These are phyloP conservation scores for Salvelinus fontinalis DNA, from an alignment of 2,113 vertebrate species.

Conservation along the genomic window DNA sequence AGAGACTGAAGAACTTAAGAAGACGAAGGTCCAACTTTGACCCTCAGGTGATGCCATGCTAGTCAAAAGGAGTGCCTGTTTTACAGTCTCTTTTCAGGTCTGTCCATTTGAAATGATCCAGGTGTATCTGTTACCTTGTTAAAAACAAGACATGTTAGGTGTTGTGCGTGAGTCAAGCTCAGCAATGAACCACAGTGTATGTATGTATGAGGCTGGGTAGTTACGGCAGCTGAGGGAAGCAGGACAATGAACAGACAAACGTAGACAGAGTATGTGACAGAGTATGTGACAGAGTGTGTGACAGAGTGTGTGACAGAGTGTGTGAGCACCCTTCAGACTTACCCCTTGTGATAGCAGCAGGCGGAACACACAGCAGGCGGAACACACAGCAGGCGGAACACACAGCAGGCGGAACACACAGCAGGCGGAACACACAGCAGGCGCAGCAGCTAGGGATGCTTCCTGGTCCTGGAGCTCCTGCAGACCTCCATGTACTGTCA, in stretches of 20 bases:
- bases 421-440: slow-evolving; percentile 37
- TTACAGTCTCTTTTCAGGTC: background rate
- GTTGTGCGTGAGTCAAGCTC: background rate
- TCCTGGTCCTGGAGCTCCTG: slow-evolving; percentile 15
- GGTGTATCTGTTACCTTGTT: too few relatives aligned
- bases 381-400: slow-evolving; percentile 42
- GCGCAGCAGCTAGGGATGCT: background rate
- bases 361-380: slow-evolving; percentile 40
- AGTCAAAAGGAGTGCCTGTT: background rate
- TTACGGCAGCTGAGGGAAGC: background rate
- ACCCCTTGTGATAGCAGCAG: slow-evolving; percentile 58
- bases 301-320: slow-evolving; percentile 25
- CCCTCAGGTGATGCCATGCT: background rate
- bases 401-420: slow-evolving; percentile 31
- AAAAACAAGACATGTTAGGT: slow-evolving; percentile 10
- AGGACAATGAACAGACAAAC: background rate
- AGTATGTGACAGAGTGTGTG: background rate
- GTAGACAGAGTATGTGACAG: slow-evolving; percentile 25
- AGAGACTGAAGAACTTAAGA: background rate
- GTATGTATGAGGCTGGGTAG: background rate
- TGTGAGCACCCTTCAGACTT: slow-evolving; percentile 44
- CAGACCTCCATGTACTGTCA: background rate
- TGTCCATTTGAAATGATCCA: background rate
- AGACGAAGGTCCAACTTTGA: background rate
- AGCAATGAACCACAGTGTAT: background rate